phyloP scores from a whole-genome alignment of 2,888 invertebrate genomes.

The Galeopsomyia nigrocyanea region DNA sequence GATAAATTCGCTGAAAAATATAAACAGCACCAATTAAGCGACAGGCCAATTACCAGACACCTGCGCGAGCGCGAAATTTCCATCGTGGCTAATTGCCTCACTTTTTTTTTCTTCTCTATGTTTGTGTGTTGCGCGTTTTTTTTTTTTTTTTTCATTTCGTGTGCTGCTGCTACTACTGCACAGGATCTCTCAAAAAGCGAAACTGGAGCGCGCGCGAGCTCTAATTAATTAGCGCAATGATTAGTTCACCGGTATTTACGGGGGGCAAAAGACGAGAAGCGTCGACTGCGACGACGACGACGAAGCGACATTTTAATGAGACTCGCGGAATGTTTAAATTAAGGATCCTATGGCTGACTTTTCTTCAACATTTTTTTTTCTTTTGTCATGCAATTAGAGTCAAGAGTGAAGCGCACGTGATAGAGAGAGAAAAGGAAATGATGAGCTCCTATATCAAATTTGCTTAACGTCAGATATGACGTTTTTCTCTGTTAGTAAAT shows the following conservation, averaged over 20 bases:
- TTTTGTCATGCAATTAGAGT: neutral
- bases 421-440: too few species aligned
- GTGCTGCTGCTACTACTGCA: neutral
- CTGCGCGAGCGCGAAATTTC: constrained; percentile 14
- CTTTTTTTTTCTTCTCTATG: neutral
- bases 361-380: constrained; percentile 9
- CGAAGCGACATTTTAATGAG: neutral
- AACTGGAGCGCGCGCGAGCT: neutral
- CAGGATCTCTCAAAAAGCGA: constrained; percentile 1
- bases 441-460: too few species aligned
- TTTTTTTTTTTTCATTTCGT: neutral
- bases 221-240: constrained; percentile 48
- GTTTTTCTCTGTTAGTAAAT: too few species aligned
- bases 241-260: constrained; percentile 42
- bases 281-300: too few species aligned
- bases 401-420: too few species aligned
- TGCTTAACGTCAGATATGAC: too few species aligned
- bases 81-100: constrained; percentile 9
- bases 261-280: too few species aligned
- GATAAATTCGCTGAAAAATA: too few species aligned
- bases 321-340: constrained; percentile 41
- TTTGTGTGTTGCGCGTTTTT: neutral
- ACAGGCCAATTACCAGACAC: too few species aligned
- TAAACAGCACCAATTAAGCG: too few species aligned
- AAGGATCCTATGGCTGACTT: constrained; percentile 14